A percentile compares a stretch with the other conserved stretches of the same genome.
phyloP scores from a whole-genome alignment of 2,113 vertebrate species.

The Myanophis thanlyinensis region DNA sequence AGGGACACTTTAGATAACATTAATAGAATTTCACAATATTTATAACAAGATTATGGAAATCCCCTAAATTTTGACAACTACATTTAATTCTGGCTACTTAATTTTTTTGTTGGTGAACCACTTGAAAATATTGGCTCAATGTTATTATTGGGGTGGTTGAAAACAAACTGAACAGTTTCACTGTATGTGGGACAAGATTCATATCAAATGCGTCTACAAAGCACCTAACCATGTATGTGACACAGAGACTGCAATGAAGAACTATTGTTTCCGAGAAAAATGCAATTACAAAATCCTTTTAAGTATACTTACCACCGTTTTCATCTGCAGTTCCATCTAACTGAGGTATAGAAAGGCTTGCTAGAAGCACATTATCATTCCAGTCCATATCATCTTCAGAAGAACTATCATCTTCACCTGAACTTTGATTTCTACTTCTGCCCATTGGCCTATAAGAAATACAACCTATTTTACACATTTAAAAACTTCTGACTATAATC shows the following conservation, averaged over 20 bases:
- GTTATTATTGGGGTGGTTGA: background rate
- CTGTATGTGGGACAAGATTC: background rate
- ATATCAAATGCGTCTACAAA: background rate
- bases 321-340: conserved; percentile 97
- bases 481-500: background rate
- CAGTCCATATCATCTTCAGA: conserved; percentile 96
- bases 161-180: background rate
- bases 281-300: background rate
- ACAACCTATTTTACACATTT: background rate
- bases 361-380: conserved; percentile 82
- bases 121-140: background rate
- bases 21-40: background rate
- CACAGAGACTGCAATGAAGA: background rate
- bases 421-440: conserved; percentile 77
- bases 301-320: conserved; percentile 84
- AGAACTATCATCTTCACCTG: conserved; percentile 84
- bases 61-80: background rate
- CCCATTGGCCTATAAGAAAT: conserved; percentile 67
- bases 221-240: background rate
- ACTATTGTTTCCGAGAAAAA: conserved; percentile 10
- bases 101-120: background rate
- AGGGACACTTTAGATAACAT: background rate
- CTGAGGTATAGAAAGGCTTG: conserved; percentile 92
- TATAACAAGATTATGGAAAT: background rate
- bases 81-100: background rate